Percentiles rank a stretch among this genome's conserved stretches.
Conservation (phyloP, 2,113 vertebrate genomes). For the Megaceryle torquata region DNA sequence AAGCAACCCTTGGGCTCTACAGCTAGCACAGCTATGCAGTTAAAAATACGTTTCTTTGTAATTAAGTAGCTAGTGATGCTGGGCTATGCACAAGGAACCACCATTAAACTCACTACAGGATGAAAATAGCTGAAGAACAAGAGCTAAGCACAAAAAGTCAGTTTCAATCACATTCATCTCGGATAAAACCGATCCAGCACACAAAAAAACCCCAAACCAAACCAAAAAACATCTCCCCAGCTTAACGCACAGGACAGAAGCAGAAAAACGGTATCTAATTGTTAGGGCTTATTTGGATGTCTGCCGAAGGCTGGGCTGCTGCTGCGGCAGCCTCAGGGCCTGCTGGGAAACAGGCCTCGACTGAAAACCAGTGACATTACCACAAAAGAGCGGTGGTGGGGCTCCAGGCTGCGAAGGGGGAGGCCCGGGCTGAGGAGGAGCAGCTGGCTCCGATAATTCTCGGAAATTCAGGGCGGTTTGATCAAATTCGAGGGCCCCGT, state of each 20-base stretch:
- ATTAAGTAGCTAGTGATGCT: background rate
- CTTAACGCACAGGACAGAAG: rapidly evolving
- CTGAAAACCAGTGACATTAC: rapidly evolving
- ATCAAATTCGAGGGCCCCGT: background rate
- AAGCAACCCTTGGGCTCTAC: background rate
- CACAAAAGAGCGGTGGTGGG: background rate
- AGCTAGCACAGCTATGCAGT: background rate
- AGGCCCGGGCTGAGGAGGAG: background rate
- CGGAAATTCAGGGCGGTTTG: rapidly evolving
- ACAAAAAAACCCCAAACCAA: background rate
- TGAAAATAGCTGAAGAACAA: background rate
- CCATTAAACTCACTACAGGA: background rate
- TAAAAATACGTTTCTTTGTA: background rate
- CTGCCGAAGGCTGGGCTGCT: background rate
- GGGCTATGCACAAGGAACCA: background rate
- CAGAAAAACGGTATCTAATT: rapidly evolving
- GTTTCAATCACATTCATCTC: background rate
- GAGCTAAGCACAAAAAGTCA: background rate
- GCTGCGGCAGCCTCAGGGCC: background rate
- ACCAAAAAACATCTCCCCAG: rapidly evolving
- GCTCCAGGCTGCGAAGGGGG: rapidly evolving
- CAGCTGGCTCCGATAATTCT: background rate
- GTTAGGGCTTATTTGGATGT: background rate
- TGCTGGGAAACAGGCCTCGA: background rate
- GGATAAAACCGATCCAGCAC: background rate